Evolutionary conservation across 2,113 vertebrate genomes (phyloP).

Genomic region (Anoura caudifer): DNA sequence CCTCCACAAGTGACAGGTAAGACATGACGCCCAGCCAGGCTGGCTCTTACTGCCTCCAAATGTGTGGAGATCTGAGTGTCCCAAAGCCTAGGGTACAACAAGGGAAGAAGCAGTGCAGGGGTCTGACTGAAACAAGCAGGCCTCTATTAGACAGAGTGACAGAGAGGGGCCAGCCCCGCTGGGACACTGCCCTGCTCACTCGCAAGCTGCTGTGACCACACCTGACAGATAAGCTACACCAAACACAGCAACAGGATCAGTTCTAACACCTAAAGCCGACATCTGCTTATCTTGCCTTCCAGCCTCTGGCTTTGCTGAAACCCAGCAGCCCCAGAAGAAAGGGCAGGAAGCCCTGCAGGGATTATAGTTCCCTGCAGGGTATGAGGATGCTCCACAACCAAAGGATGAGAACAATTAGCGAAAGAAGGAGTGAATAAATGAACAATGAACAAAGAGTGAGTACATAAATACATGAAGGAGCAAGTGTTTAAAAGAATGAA

Average conservation of each 20-base stretch:
- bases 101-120: background rate
- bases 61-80: background rate
- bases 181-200: background rate
- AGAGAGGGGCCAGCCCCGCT: background rate
- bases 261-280: background rate
- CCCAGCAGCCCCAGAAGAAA: background rate
- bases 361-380: too few relatives aligned
- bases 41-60: background rate
- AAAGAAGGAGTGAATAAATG: background rate
- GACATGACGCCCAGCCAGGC: background rate
- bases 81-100: background rate
- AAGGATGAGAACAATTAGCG: background rate
- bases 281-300: background rate
- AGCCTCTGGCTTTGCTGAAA: background rate
- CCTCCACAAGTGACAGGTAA: background rate
- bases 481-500: background rate
- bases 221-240: background rate
- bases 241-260: background rate
- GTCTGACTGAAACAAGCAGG: background rate
- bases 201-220: background rate
- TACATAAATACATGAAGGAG: background rate
- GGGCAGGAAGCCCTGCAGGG: background rate
- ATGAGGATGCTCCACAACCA: too few relatives aligned
- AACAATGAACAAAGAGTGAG: background rate
- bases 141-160: background rate